Percentiles rank a stretch among this genome's conserved stretches.
Evolutionary conservation across 35 echinoderm and acorn worm species (phyloP).

Genomic region (Eucidaris tribuloides): DNA sequence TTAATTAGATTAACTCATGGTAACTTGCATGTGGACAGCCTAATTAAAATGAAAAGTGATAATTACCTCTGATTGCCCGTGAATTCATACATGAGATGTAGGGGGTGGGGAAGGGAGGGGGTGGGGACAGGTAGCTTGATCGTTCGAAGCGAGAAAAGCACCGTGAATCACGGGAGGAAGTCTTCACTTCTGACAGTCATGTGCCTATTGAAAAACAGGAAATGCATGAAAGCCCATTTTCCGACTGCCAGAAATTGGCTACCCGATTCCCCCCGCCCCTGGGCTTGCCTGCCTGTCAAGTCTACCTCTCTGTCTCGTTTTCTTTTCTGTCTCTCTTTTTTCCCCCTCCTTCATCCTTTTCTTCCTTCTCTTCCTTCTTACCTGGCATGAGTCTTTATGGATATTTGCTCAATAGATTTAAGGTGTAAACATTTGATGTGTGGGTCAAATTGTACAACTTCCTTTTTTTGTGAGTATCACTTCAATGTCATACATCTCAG

Average conservation of each 20-base stretch:
- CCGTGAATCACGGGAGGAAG: not conserved
- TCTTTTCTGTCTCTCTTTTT: too few species aligned
- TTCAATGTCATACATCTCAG: too few species aligned
- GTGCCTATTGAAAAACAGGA: conserved; percentile 40
- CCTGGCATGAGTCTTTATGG: too few species aligned
- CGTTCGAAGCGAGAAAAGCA: not conserved
- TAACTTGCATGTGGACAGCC: not conserved
- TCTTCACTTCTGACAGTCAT: conserved; percentile 33
- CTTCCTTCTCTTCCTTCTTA: too few species aligned
- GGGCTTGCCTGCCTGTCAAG: too few species aligned
- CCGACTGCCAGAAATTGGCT: conserved; percentile 19
- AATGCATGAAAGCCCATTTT: conserved; percentile 27
- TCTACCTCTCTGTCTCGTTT: too few species aligned
- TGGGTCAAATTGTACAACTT: too few species aligned
- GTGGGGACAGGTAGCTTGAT: not conserved
- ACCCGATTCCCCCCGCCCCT: not conserved
- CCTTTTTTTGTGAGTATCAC: too few species aligned
- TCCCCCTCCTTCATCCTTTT: too few species aligned
- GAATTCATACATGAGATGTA: not conserved
- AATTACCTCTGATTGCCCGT: not conserved
- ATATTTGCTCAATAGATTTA: too few species aligned
- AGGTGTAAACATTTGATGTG: too few species aligned
- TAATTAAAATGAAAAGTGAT: not conserved
- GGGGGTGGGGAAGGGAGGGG: not conserved
- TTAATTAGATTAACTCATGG: not conserved